A percentile compares a stretch with the other conserved stretches of the same genome.
Evolutionary conservation across 1,140 invertebrate species (phyloP).

Genomic region (Ostrea edulis): DNA sequence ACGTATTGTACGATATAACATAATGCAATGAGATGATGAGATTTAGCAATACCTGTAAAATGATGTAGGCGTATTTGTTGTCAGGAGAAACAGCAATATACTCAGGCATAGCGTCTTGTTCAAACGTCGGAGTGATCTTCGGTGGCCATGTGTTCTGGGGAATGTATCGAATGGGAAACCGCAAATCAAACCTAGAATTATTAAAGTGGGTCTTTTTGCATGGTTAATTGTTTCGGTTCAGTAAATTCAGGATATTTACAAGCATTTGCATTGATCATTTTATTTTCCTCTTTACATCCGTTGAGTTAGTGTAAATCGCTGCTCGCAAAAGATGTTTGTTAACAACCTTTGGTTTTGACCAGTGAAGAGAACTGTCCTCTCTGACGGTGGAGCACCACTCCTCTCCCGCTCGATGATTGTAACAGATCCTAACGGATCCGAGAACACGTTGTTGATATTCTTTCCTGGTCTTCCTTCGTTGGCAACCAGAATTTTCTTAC

Average conservation of each 20-base stretch:
- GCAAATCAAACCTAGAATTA: constrained; percentile 22
- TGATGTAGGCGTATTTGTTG: constrained; percentile 49
- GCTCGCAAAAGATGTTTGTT: too few species aligned
- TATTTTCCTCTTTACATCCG: too few species aligned
- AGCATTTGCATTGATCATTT: too few species aligned
- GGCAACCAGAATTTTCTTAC: constrained; percentile 49
- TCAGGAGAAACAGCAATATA: constrained; percentile 52
- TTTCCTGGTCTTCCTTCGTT: constrained; percentile 54
- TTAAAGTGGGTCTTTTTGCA: too few species aligned
- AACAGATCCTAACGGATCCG: constrained; percentile 53
- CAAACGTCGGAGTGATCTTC: neutral
- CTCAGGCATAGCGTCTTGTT: constrained; percentile 49
- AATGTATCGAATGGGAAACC: neutral
- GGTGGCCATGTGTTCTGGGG: constrained; percentile 40
- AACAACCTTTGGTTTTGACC: constrained; percentile 15
- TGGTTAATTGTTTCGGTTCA: too few species aligned
- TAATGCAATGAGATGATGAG: too few species aligned
- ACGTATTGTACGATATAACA: too few species aligned
- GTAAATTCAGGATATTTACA: too few species aligned
- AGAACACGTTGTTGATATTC: constrained; percentile 44
- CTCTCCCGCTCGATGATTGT: constrained; percentile 35
- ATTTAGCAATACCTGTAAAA: constrained; percentile 47
- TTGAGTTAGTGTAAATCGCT: too few species aligned
- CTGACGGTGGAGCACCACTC: constrained; percentile 44
- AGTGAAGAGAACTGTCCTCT: neutral